Conservation (phyloP, 2,888 invertebrate genomes). For the Melipona beecheii region DNA sequence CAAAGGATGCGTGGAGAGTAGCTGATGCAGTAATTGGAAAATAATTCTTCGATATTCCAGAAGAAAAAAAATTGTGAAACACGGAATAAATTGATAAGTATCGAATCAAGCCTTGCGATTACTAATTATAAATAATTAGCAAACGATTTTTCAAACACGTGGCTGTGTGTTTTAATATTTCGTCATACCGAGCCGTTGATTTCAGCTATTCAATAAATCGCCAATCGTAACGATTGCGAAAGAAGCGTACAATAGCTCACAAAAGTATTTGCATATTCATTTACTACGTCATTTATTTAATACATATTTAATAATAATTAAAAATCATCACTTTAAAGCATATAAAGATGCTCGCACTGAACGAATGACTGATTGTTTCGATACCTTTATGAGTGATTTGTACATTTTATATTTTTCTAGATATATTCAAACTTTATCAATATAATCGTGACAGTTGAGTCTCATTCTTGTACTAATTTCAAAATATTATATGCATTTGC, state of each 20-base stretch:
- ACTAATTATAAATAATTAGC: background rate
- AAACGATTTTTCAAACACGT: background rate
- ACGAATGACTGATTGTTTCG: too few species aligned
- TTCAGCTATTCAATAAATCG: constrained; percentile 3
- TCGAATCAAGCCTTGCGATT: background rate
- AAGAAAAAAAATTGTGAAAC: background rate
- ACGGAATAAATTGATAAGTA: background rate
- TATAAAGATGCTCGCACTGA: too few species aligned
- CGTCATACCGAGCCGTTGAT: background rate
- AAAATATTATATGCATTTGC: background rate
- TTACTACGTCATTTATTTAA: too few species aligned
- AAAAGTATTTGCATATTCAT: background rate
- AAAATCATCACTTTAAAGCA: too few species aligned
- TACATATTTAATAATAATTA: too few species aligned
- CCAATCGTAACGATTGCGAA: constrained; percentile 4
- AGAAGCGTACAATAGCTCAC: background rate
- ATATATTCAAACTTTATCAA: background rate
- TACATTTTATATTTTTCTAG: too few species aligned
- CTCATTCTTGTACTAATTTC: background rate
- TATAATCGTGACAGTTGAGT: background rate
- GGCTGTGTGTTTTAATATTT: background rate
- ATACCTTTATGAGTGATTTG: too few species aligned
- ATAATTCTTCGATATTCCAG: background rate
- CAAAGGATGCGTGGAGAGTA: background rate
- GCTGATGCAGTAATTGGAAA: background rate